Evolutionary conservation across 2,797 vertebrate species (phyloP), one percentile per base, ranked within the genome.

Genomic region (Rhinella marina): DNA sequence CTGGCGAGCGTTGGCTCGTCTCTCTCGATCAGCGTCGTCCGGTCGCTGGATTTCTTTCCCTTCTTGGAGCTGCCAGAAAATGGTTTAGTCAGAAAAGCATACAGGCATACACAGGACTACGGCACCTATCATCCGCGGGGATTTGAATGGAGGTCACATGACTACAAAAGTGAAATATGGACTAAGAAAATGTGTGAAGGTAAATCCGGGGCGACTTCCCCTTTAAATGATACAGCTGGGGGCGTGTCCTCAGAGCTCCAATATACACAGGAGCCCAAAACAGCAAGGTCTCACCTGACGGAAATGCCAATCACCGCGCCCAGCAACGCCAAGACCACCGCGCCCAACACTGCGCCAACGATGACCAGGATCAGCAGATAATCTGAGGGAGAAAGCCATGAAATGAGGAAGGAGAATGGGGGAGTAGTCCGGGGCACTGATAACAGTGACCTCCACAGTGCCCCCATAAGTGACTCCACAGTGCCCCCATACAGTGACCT

Each of bases 281-380:
- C 57, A 19, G 1, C 7, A 72, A 72, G 7, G 7, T 70, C 77
- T 50, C 21, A 89, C 88, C 73, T 89, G 23, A 89, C 32, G 75
- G 73, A 80, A 88, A 89, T 0, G 56, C 90, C 0, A 41, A 91
- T 25, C 25, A 94, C 0, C 0, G 88, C 84, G n/a, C 90, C 88
- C 82, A 88, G 0, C 84, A 95, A 87, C 85, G 4, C 4, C 50
- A 96, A 68, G 50, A 94, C 79, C 59, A 91, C 0, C 25, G 84
- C 29, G 2, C 92, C 94, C 1, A 90, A 1, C 0, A 93, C n/a
- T 29, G 82, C 29, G 27, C 93, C 93, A 88, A 95, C 88, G 3
- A 94, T 92, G 16, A 94, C 93, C 82, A 95, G 92, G 86, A 94
- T 92, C 59, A 94, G 90, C 91, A 94, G 61, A 3, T 8, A 91